Base-by-base conservation (phyloP, 2,888 invertebrate genomes). In the Tridacna gigas region DNA sequence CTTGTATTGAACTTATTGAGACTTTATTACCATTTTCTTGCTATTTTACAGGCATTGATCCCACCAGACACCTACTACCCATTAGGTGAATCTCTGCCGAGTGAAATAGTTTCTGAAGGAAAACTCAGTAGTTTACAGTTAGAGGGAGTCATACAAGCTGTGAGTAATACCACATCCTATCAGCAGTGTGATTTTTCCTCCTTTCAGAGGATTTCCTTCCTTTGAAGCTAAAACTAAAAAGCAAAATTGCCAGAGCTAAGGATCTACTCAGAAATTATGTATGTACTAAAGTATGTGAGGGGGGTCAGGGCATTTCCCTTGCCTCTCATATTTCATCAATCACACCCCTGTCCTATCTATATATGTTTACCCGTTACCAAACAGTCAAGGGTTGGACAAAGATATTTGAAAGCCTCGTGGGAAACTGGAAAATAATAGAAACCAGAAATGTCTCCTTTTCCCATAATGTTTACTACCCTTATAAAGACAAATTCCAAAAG, bases 51-150 rank as follows among this genome's bases (percentile, higher is more conserved):
- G 94, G 91, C 93, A 0, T 80, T 94, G 18, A 83, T 84, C 12
- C 90, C 92, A 63, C 94, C 94, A 20, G 88, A 88, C 45, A 84
- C 89, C 1, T 86, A 88, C 45, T 94, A 93, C 80, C 92, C 92
- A 9, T 81, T 94, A 66, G 86, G 91, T 15, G 90, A 90, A 56
- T 90, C 91, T 22, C 77, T 94, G 20, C 93, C 94, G 26, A 28
- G 69, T 48, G 92, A 91, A 22, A 79, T 91, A 26, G 90, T 94
- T 15, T 71, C 67, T 9, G 77, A 79, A 13, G 91, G 94, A 13
- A 91, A 92, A 77, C 90, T 94, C 47, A 94, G 94, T 86, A 91
- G 93, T 88, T 88, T 94, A 26, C 94, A 94, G 76, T 88, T 94
- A 45, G 93, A 94, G 80, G 94, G 94, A 18, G 91, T 94, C 37